A percentile compares a stretch with the other conserved stretches of the same genome.
These are phyloP conservation scores for Martes martes DNA, from an alignment of 2,113 vertebrate species.

Conservation along the genomic window DNA sequence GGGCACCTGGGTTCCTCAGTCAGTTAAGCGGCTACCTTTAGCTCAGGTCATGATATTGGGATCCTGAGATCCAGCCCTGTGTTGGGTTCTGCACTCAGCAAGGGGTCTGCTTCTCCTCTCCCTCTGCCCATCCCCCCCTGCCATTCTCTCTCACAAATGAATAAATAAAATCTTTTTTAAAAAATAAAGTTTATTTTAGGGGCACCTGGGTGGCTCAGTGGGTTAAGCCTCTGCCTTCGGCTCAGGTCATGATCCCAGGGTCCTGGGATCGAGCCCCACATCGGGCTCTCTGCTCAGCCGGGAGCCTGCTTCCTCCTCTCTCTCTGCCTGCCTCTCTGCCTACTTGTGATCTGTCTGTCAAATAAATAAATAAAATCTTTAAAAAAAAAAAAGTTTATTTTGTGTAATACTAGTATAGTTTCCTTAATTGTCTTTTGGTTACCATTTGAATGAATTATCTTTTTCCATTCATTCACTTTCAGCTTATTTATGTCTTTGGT, in stretches of 20 bases:
- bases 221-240: too few species aligned
- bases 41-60: not conserved
- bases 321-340: too few species aligned
- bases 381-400: not conserved
- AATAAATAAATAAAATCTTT: not conserved
- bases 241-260: too few species aligned
- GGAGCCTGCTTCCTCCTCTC: too few species aligned
- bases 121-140: not conserved
- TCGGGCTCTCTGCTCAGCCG: too few species aligned
- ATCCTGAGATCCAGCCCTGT: not conserved
- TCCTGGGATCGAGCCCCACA: too few species aligned
- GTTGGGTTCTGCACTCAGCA: not conserved
- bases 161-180: not conserved
- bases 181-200: not conserved
- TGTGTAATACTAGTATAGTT: not conserved
- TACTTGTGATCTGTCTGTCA: too few species aligned
- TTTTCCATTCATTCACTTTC: not conserved
- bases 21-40: not conserved
- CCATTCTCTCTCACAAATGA: not conserved
- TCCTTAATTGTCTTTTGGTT: not conserved
- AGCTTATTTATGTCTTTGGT: not conserved
- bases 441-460: not conserved
- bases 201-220: too few species aligned
- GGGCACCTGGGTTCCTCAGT: not conserved
- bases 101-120: not conserved